Base-by-base conservation (phyloP, 1,140 invertebrate species). In the Drosophila pruinosa region DNA sequence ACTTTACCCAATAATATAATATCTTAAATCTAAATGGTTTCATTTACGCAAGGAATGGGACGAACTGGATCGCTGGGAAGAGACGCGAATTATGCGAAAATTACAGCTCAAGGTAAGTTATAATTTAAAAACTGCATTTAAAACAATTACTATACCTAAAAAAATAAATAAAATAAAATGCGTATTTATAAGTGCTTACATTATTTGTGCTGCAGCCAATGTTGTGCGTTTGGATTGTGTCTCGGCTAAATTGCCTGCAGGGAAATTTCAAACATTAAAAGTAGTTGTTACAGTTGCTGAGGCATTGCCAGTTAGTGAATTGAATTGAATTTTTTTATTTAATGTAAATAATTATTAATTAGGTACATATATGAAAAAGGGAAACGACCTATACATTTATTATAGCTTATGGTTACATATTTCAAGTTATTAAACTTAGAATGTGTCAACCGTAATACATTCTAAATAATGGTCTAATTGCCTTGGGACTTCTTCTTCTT, bases 11-110 rank as follows among this genome's bases (percentile, higher is more conserved):
- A 3, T 4, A 3, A 6, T 17, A 17, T 19, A n/a, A 24, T 2
- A 31, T 4, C 8, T 3, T 31, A 31, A 50, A 15, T 8, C 17
- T n/a, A 28, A 24, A n/a, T 22, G 8, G 12, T 3, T 12, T 50
- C n/a, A 15, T 50, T 17, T 50, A 17, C 26, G 24, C 4, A 4
- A 93, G 57, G 92, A 93, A 72, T 94, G 93, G 94, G 93, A 92
- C 12, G 92, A 93, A 24, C 71, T 94, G 63, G 93, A 94, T 72
- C 92, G 91, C 6, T 93, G 93, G 92, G 90, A 91, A 57, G 90
- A 90, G 68, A 90, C 85, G 1, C 90, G 88, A 45, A 90, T 86
- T 12, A 89, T 91, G 82, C 75, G 90, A 2, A 91, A 90, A 41
- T 54, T 91, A 59, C 75, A 91, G 34, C 38, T 91, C 39, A 91